These are phyloP conservation scores for Diarsia brunnea DNA, from an alignment of 2,888 invertebrate genomes.

Conservation along the genomic window DNA sequence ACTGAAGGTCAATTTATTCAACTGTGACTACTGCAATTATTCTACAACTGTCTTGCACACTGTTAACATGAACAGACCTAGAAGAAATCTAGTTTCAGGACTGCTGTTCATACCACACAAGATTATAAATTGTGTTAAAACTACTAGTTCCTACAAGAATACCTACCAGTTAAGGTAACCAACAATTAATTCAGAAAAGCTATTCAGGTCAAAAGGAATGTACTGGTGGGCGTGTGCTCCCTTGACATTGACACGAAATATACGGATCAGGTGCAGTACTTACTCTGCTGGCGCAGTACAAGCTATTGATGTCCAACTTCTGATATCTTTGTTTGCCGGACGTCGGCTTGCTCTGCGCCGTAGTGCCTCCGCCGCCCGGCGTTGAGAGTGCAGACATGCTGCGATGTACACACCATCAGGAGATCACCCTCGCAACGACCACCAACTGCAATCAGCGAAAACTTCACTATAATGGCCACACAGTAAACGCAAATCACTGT, in stretches of 20 bases:
- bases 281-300: constrained; percentile 97
- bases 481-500: constrained; percentile 67
- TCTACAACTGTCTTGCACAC: constrained; percentile 32
- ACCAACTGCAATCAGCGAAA: constrained; percentile 88
- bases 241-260: constrained; percentile 52
- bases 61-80: constrained; percentile 9
- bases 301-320: constrained; percentile 99
- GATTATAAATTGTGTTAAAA: background rate
- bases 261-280: constrained; percentile 78
- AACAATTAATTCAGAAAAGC: background rate
- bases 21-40: constrained; percentile 58
- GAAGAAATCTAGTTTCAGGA: constrained; percentile 4
- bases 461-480: constrained; percentile 70
- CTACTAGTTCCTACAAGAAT: background rate
- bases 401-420: constrained; percentile 97
- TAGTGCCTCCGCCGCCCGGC: constrained; percentile 92
- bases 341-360: constrained; percentile 91
- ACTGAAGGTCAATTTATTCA: constrained; percentile 70
- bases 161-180: background rate
- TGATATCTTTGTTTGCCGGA: constrained; percentile 98
- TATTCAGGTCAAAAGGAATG: constrained; percentile 32
- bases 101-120: background rate
- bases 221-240: constrained; percentile 57
- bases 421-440: constrained; percentile 88
- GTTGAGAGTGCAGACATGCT: constrained; percentile 99